Conservation (phyloP, 2,113 vertebrate genomes). For the Notarius lentiginosus region DNA sequence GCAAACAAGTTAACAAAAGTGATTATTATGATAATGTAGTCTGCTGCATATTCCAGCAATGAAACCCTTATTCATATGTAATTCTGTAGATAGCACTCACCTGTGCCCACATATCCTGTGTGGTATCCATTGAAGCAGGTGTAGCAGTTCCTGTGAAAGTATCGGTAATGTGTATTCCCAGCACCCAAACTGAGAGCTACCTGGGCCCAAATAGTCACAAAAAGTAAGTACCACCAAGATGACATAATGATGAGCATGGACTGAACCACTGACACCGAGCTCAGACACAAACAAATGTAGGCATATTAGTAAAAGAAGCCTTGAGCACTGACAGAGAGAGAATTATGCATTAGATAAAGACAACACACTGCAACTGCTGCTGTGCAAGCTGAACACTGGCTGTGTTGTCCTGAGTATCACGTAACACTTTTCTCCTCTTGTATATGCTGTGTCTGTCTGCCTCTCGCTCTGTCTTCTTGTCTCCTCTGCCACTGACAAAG, state of each 20-base stretch:
- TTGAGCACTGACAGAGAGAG: conserved; percentile 4
- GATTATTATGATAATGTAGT: too few relatives aligned
- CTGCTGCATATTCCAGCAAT: background rate
- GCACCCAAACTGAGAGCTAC: conserved; percentile 49
- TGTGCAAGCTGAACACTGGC: conserved; percentile 20
- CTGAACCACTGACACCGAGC: conserved; percentile 24
- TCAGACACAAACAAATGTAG: conserved; percentile 28
- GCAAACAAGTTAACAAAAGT: background rate
- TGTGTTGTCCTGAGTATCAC: conserved; percentile 35
- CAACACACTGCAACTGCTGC: conserved; percentile 29
- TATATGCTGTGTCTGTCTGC: background rate
- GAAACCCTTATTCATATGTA: background rate
- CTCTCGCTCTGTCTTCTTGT: conserved; percentile 2
- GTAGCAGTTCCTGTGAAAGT: conserved; percentile 76
- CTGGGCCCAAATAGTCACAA: conserved; percentile 62
- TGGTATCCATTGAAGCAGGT: conserved; percentile 68
- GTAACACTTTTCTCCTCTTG: conserved; percentile 27
- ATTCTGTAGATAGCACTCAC: conserved; percentile 60
- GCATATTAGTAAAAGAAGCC: conserved; percentile 1
- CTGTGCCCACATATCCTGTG: conserved; percentile 57
- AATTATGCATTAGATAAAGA: conserved; percentile 43
- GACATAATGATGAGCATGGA: conserved; percentile 35
- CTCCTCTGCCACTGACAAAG: background rate
- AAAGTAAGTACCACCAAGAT: conserved; percentile 40
- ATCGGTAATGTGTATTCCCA: conserved; percentile 62